A percentile compares a stretch with the other conserved stretches of the same genome.
Conservation (phyloP, 1,140 invertebrate species). For the Pogonus chalceus region DNA sequence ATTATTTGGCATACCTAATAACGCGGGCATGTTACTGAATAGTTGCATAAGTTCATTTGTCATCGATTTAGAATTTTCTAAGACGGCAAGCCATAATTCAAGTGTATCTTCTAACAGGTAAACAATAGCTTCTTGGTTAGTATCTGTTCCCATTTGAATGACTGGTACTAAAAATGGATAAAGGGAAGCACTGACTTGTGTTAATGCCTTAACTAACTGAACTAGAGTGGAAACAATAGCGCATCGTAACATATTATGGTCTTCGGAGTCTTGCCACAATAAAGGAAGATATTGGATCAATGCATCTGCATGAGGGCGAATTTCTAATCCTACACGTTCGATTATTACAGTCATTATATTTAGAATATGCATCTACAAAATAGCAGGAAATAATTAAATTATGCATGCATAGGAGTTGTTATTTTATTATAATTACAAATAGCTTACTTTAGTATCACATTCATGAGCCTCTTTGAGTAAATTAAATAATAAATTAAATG, state of each 20-base stretch:
- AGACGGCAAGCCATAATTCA: slow-evolving; percentile 74
- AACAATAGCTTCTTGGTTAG: slow-evolving; percentile 67
- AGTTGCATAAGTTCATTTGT: slow-evolving; percentile 57
- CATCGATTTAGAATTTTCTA: slow-evolving; percentile 61
- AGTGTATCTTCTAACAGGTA: slow-evolving; percentile 89
- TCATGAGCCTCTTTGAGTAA: slow-evolving; percentile 80
- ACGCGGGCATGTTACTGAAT: slow-evolving; percentile 62
- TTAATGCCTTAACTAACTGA: slow-evolving; percentile 60
- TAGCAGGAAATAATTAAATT: too few relatives aligned
- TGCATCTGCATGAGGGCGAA: slow-evolving; percentile 57
- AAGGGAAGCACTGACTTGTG: slow-evolving; percentile 46
- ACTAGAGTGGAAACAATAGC: slow-evolving; percentile 81
- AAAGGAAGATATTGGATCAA: slow-evolving; percentile 75
- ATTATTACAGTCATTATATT: slow-evolving; percentile 84
- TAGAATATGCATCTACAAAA: slow-evolving; percentile 71
- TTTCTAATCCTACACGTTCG: slow-evolving; percentile 68
- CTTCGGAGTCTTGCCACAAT: slow-evolving; percentile 77
- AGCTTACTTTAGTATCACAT: slow-evolving; percentile 87
- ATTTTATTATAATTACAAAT: too few relatives aligned
- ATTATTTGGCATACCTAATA: slow-evolving; percentile 51
- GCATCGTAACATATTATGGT: slow-evolving; percentile 85
- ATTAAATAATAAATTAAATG: slow-evolving; percentile 69
- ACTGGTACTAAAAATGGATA: slow-evolving; percentile 63
- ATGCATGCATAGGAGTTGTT: too few relatives aligned
- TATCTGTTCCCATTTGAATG: slow-evolving; percentile 70